Percentiles rank a stretch among this genome's conserved stretches.
phyloP scores from a whole-genome alignment of 2,113 vertebrate genomes.

The Circaetus cinerascens region DNA sequence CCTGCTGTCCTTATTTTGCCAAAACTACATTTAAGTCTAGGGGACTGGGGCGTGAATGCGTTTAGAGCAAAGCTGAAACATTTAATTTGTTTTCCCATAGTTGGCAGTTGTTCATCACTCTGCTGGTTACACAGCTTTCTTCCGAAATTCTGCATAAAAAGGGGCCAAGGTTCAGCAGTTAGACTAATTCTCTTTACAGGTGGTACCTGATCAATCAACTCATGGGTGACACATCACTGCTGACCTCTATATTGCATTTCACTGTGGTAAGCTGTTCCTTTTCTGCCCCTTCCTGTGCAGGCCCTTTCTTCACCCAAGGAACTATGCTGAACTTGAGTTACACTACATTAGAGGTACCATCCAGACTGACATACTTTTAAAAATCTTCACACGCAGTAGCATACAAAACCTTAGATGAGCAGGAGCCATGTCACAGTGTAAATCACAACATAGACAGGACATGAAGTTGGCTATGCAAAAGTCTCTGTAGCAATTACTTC shows the following conservation, averaged over 20 bases:
- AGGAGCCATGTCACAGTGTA: background rate
- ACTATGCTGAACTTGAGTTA: background rate
- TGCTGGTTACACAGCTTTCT: background rate
- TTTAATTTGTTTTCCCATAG: background rate
- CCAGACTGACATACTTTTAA: background rate
- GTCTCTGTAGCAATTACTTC: background rate
- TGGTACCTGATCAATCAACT: slow-evolving; percentile 17
- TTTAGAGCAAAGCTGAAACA: background rate
- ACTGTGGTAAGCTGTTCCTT: background rate
- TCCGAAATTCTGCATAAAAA: background rate
- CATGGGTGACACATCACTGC: background rate
- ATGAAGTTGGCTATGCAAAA: background rate
- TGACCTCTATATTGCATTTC: slow-evolving; percentile 13
- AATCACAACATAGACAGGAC: background rate
- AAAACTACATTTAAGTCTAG: background rate
- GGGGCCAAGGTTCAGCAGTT: background rate
- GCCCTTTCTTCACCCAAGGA: background rate
- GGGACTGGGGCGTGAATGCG: accelerated
- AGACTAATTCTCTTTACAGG: slow-evolving; percentile 25
- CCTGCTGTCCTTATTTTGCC: background rate
- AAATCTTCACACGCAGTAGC: background rate
- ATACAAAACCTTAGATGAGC: background rate
- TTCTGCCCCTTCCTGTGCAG: background rate
- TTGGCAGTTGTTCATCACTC: background rate
- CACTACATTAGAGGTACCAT: background rate